Evolutionary conservation across 2,797 vertebrate genomes (phyloP).

Genomic region (Falco biarmicus): DNA sequence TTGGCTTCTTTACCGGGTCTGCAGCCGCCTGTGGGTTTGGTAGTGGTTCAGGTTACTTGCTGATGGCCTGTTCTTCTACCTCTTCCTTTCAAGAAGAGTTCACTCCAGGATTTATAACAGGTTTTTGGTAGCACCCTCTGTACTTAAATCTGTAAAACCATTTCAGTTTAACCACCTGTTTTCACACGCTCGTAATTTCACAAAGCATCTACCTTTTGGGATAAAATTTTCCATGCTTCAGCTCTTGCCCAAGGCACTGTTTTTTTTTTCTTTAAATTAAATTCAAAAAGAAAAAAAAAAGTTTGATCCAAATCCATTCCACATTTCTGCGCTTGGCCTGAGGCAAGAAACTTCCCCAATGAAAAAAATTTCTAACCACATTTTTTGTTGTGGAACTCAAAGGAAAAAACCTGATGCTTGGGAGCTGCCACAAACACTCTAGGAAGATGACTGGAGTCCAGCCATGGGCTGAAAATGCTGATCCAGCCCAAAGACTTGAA

Average conservation of each 20-base stretch:
- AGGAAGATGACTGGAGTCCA: neutral
- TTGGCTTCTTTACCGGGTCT: neutral
- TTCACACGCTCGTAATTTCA: slow-evolving; percentile 33
- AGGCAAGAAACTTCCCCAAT: neutral
- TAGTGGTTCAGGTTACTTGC: slow-evolving; percentile 21
- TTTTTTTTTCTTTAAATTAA: slow-evolving; percentile 2
- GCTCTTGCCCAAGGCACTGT: neutral
- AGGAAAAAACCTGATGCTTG: neutral
- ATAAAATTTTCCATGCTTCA: slow-evolving; percentile 38
- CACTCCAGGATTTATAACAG: slow-evolving; percentile 26
- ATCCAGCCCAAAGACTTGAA: neutral
- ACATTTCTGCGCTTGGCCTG: neutral
- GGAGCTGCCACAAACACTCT: neutral
- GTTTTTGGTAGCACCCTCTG: slow-evolving; percentile 35
- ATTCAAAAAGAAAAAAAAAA: slow-evolving; percentile 1
- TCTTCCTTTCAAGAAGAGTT: slow-evolving; percentile 31
- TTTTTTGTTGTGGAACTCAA: neutral
- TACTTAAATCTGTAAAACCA: slow-evolving; percentile 19
- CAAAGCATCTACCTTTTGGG: slow-evolving; percentile 2
- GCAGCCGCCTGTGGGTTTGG: slow-evolving; percentile 17
- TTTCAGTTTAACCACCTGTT: slow-evolving; percentile 61
- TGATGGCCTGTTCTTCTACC: slow-evolving; percentile 2
- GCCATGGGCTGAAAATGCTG: neutral
- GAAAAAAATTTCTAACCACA: neutral
- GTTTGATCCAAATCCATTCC: slow-evolving; percentile 28